Percentiles rank a stretch among this genome's conserved stretches.
phyloP scores from a whole-genome alignment of 2,113 vertebrate genomes.

The Myotis yumanensis region DNA sequence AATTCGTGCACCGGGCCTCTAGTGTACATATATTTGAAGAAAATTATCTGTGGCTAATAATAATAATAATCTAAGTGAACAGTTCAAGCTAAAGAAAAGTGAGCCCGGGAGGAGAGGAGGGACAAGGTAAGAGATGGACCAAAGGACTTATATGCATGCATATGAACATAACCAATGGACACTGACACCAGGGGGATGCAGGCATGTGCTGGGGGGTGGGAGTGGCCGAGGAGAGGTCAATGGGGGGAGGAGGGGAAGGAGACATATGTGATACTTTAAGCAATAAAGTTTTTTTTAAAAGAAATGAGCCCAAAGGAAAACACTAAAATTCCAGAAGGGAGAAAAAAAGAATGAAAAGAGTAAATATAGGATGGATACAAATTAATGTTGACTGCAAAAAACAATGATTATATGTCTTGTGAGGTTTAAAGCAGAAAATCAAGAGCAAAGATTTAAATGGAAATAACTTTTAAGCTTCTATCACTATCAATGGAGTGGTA shows the following conservation, averaged over 20 bases:
- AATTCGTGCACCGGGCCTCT: too few species aligned
- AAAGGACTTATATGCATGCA: too few species aligned
- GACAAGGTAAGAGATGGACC: too few species aligned
- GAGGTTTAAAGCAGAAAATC: not conserved
- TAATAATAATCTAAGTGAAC: not conserved
- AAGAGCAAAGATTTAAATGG: not conserved
- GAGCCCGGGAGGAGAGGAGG: too few species aligned
- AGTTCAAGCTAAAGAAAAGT: not conserved
- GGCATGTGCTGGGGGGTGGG: too few species aligned
- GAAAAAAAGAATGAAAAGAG: not conserved
- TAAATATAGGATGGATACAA: not conserved
- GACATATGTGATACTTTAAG: too few species aligned
- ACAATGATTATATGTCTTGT: not conserved
- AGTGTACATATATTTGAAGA: too few species aligned
- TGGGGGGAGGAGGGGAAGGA: too few species aligned
- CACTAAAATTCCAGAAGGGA: not conserved
- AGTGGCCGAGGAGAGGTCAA: too few species aligned
- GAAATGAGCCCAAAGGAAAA: not conserved
- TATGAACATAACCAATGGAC: too few species aligned
- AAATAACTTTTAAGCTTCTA: not conserved
- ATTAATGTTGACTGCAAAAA: not conserved
- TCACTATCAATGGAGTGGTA: not conserved
- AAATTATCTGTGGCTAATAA: not conserved
- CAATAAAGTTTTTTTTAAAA: too few species aligned
- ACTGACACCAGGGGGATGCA: too few species aligned